Percentiles rank a stretch among this genome's conserved stretches.
Conservation (phyloP, 2,888 invertebrate species). For the Chrysina gloriosa region DNA sequence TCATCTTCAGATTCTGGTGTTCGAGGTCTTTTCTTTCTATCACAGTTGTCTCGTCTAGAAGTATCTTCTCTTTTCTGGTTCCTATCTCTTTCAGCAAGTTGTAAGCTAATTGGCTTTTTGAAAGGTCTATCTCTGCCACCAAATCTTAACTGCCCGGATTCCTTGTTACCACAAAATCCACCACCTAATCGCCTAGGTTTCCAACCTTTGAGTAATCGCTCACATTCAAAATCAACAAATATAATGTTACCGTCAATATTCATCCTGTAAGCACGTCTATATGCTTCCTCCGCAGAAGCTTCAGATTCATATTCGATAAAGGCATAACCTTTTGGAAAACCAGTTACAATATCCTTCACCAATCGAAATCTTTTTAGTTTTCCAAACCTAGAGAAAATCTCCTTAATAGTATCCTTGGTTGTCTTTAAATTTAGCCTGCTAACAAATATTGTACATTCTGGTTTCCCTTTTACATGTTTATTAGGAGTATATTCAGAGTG, state of each 20-base stretch:
- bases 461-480: conserved; percentile 74
- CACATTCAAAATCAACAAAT: conserved; percentile 83
- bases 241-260: conserved; percentile 76
- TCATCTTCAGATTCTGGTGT: conserved; percentile 37
- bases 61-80: neutral
- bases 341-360: conserved; percentile 85
- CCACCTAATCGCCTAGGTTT: conserved; percentile 87
- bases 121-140: conserved; percentile 86
- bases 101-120: conserved; percentile 70
- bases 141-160: conserved; percentile 89
- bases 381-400: conserved; percentile 74
- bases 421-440: conserved; percentile 77
- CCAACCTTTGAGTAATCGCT: conserved; percentile 80
- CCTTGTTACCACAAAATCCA: conserved; percentile 87
- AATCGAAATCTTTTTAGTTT: conserved; percentile 73
- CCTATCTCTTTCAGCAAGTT: conserved; percentile 54
- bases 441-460: conserved; percentile 80
- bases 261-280: conserved; percentile 70
- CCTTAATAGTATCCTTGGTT: conserved; percentile 70
- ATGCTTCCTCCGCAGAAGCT: conserved; percentile 72
- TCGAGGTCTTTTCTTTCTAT: conserved; percentile 16
- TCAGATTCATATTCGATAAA: conserved; percentile 83
- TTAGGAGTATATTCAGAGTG: conserved; percentile 75
- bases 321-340: conserved; percentile 84
- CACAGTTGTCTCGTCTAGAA: neutral